Conservation (phyloP, 2,797 vertebrate genomes). For the Anguilla anguilla region DNA sequence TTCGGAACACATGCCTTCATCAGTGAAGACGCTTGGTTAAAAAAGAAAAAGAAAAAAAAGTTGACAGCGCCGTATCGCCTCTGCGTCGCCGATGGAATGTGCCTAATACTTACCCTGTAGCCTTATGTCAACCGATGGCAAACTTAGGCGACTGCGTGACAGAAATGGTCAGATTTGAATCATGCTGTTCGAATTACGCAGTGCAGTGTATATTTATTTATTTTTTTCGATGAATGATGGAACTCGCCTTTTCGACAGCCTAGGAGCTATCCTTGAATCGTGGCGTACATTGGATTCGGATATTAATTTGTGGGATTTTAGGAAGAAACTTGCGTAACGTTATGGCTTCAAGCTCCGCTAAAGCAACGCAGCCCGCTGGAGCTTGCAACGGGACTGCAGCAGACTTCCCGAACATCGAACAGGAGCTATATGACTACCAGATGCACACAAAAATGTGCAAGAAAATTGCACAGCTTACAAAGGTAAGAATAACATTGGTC, state of each 20-base stretch:
- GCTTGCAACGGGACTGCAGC: slow-evolving; percentile 78
- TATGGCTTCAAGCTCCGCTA: slow-evolving; percentile 87
- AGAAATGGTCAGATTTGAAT: slow-evolving; percentile 15
- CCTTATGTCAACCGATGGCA: slow-evolving; percentile 56
- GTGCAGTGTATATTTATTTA: slow-evolving; percentile 39
- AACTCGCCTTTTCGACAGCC: slow-evolving; percentile 29
- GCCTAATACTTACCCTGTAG: slow-evolving; percentile 64
- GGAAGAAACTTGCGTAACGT: slow-evolving; percentile 40
- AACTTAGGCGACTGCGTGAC: slow-evolving; percentile 41
- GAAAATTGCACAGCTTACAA: slow-evolving; percentile 98
- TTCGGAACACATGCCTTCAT: slow-evolving; percentile 60
- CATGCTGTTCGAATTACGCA: slow-evolving; percentile 38
- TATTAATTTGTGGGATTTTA: slow-evolving; percentile 56
- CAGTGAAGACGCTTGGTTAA: slow-evolving; percentile 51
- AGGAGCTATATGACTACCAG: slow-evolving; percentile 77
- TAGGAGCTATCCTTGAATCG: slow-evolving; percentile 52
- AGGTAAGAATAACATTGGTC: slow-evolving; percentile 74
- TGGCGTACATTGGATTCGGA: slow-evolving; percentile 38
- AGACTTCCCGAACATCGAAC: slow-evolving; percentile 67
- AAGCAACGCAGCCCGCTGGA: slow-evolving; percentile 73
- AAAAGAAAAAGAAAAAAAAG: slow-evolving; percentile 45
- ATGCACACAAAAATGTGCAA: slow-evolving; percentile 97
- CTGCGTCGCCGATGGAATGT: slow-evolving; percentile 73
- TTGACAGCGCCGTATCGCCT: slow-evolving; percentile 57
- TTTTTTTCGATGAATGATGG: slow-evolving; percentile 37